Percentiles rank a stretch among this genome's conserved stretches.
Conservation (phyloP, 1,140 invertebrate genomes). For the Solenopsis invicta region DNA sequence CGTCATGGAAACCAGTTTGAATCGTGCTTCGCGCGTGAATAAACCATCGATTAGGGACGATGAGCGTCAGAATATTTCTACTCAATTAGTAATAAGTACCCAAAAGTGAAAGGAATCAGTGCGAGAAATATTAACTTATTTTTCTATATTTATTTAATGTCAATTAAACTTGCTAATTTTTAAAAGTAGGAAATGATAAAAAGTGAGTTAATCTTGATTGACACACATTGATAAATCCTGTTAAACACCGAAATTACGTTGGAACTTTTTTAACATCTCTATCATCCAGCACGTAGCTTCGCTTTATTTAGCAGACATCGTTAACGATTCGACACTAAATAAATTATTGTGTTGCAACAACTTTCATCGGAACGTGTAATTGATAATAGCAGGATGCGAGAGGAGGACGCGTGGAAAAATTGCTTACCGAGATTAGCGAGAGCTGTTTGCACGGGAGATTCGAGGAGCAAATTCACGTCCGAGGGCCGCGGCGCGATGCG, state of each 20-base stretch:
- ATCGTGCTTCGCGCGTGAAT: background rate
- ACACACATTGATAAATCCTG: background rate
- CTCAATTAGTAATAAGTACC: background rate
- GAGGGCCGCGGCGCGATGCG: too few relatives aligned
- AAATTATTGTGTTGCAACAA: background rate
- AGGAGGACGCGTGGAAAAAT: background rate
- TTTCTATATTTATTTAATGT: too few relatives aligned
- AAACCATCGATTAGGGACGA: background rate
- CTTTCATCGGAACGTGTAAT: background rate
- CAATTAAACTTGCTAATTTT: background rate
- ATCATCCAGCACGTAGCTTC: background rate
- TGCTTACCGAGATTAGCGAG: background rate
- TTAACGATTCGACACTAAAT: background rate
- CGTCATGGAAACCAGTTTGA: background rate
- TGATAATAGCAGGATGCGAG: background rate
- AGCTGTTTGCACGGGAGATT: background rate
- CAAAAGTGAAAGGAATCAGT: background rate
- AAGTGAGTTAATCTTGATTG: too few relatives aligned
- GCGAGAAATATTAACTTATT: background rate
- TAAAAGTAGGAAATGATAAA: background rate
- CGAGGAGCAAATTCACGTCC: background rate
- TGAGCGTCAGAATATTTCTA: background rate
- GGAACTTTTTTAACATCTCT: background rate
- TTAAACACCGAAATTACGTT: background rate
- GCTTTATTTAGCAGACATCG: constrained; percentile 6